Percentiles rank a stretch among this genome's conserved stretches.
Evolutionary conservation across 2,888 invertebrate genomes (phyloP).

Genomic region (Dusona sp.): DNA sequence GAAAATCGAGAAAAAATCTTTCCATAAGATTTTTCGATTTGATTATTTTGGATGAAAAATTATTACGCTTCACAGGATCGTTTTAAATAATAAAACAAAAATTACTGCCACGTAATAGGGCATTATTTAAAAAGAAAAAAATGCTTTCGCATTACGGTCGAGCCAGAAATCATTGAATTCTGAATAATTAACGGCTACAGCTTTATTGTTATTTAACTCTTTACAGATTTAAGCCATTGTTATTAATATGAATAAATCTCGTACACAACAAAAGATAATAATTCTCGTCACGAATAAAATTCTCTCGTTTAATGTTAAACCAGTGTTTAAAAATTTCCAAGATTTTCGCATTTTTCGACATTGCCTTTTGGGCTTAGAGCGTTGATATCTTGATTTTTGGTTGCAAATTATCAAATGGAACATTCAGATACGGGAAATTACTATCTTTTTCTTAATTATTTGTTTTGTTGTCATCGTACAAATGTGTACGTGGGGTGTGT

Average conservation of each 20-base stretch:
- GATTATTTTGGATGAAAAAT: neutral
- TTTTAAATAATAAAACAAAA: neutral
- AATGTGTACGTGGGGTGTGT: neutral
- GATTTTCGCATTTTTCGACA: neutral
- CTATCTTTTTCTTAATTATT: neutral
- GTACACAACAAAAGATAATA: neutral
- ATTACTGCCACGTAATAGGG: neutral
- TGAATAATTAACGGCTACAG: neutral
- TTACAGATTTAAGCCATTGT: neutral
- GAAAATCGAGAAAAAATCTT: neutral
- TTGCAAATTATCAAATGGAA: neutral
- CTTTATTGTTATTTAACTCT: neutral
- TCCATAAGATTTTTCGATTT: neutral
- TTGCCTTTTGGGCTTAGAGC: too few species aligned
- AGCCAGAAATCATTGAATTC: neutral
- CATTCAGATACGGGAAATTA: neutral
- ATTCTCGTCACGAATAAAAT: neutral
- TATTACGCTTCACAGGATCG: neutral
- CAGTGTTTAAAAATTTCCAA: neutral
- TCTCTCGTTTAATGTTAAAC: neutral
- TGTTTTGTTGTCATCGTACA: neutral
- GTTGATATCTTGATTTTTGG: neutral
- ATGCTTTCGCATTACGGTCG: neutral
- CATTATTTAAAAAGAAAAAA: neutral
- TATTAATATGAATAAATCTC: neutral